A percentile compares a stretch with the other conserved stretches of the same genome.
Conservation (phyloP, 2,113 vertebrate genomes). For the Cettia cetti region DNA sequence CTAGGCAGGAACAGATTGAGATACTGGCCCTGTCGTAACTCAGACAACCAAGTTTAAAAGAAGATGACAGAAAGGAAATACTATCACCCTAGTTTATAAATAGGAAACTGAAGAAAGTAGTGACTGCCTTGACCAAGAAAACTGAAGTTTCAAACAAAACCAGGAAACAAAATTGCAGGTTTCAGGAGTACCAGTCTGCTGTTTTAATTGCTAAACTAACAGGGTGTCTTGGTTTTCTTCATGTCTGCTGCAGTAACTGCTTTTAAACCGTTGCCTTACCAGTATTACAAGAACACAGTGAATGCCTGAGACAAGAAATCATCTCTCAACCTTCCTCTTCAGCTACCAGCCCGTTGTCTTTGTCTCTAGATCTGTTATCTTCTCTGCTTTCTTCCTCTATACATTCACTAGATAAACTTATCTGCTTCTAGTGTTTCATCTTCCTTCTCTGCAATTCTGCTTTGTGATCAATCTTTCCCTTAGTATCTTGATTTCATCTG, state of each 20-base stretch:
- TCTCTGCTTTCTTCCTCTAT: slow-evolving; percentile 1
- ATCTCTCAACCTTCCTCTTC: neutral
- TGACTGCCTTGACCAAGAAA: neutral
- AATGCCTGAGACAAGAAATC: neutral
- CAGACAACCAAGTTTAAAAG: neutral
- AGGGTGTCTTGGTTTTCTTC: neutral
- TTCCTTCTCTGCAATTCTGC: slow-evolving; percentile 22
- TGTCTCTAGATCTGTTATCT: neutral
- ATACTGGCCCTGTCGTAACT: neutral
- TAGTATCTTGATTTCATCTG: neutral
- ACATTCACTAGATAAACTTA: slow-evolving; percentile 22
- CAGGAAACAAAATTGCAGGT: neutral
- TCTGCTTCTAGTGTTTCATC: slow-evolving; percentile 19
- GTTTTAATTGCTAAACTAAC: neutral
- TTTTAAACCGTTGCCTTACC: neutral
- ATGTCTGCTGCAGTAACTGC: neutral
- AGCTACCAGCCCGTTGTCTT: neutral
- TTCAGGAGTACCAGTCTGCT: neutral
- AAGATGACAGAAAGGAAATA: neutral
- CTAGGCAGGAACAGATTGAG: neutral
- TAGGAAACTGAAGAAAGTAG: neutral
- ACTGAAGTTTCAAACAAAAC: neutral
- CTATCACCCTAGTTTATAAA: neutral
- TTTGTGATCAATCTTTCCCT: slow-evolving; percentile 35
- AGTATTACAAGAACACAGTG: neutral